Evolutionary conservation across 2,113 vertebrate genomes (phyloP).

Genomic region (Tupaia chinensis): DNA sequence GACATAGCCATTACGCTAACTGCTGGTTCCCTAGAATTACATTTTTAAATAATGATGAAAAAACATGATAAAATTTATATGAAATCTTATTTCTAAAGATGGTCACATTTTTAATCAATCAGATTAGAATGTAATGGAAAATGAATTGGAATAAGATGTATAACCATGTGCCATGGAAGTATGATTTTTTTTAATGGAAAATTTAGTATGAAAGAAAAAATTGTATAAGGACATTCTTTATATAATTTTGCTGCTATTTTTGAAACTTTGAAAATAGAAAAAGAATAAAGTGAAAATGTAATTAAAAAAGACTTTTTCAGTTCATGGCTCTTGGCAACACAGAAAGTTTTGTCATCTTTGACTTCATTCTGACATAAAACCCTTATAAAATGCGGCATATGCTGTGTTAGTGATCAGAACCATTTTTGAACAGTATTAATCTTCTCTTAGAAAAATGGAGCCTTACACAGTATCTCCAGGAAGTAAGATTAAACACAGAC

Average conservation of each 20-base stretch:
- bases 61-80: slow-evolving; percentile 59
- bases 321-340: slow-evolving; percentile 50
- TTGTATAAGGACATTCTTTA: slow-evolving; percentile 58
- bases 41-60: slow-evolving; percentile 18
- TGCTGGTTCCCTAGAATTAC: not conserved
- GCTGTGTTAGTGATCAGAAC: slow-evolving; percentile 60
- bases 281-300: slow-evolving; percentile 68
- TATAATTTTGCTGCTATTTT: slow-evolving; percentile 72
- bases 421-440: slow-evolving; percentile 47
- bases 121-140: slow-evolving; percentile 60
- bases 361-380: slow-evolving; percentile 68
- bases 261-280: slow-evolving; percentile 71
- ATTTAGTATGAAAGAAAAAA: slow-evolving; percentile 64
- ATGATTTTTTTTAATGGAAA: slow-evolving; percentile 41
- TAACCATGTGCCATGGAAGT: slow-evolving; percentile 17
- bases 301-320: slow-evolving; percentile 73
- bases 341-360: slow-evolving; percentile 72
- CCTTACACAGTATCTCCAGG: slow-evolving; percentile 18
- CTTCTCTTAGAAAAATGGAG: slow-evolving; percentile 55
- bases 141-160: slow-evolving; percentile 52
- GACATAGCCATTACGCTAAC: no score
- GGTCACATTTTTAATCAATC: slow-evolving; percentile 60
- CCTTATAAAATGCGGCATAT: slow-evolving; percentile 26
- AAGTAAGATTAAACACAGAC: slow-evolving; percentile 57
- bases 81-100: slow-evolving; percentile 43